Evolutionary conservation across 2,888 invertebrate species (phyloP), one percentile per base, ranked within the genome.

Genomic region (Diabrotica balteata): DNA sequence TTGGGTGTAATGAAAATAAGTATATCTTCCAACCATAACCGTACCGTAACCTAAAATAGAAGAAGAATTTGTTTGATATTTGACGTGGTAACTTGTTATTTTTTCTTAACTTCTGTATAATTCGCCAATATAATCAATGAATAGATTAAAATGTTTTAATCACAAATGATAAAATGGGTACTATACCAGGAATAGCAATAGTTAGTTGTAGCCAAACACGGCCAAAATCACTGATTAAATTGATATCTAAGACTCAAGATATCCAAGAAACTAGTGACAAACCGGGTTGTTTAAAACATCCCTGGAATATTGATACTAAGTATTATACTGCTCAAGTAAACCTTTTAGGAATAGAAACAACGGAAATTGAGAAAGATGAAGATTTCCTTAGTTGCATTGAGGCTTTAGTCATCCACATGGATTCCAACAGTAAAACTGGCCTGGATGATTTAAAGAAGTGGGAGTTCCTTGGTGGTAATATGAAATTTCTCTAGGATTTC

Each of bases 261-360:
- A 74, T 74, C 42, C 67, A 78, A 44, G 69, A 75, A 45, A 78
- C 79, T 54, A 73, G 73, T 60, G 66, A 75, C 8, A 54, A 66
- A 42, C 63, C 63, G 5, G 74, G 77, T 51, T 72, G 73, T 65
- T 71, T 80, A 59, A 75, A 67, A 58, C 80, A 86, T 76, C 79
- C 85, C 1, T 89, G 89, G 88, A 84, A 86, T 69, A 87, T 92
- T 68, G 87, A 90, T 72, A 92, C 90, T 50, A 93, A 92, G 81
- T 93, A 93, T 83, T 93, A 92, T 78, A 87, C 87, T 54, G 87
- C 90, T 9, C 85, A 88, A 78, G 86, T 91, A 46, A 82, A 87
- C 71, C 76, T 92, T 22, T 87, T 89, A 75, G 83, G 86, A 0
- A 82, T 88, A 59, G 85, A 76, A 78, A 57, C 55, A n/a, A 82